Evolutionary conservation across 2,113 vertebrate genomes (phyloP), one percentile per base, ranked within the genome.

Genomic region (Lanius ludovicianus): DNA sequence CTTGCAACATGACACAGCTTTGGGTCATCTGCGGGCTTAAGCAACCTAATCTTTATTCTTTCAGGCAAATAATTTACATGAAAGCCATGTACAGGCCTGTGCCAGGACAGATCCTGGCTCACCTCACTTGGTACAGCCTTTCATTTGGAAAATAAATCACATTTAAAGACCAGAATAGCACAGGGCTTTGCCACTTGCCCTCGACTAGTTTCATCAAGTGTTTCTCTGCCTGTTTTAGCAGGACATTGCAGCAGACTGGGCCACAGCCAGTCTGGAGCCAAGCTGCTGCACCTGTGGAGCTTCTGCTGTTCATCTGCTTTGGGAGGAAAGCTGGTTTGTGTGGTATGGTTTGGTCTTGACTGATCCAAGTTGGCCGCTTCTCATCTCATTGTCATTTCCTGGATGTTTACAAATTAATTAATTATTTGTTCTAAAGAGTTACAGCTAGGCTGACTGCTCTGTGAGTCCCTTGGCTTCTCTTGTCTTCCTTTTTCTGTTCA

Each of bases 1-100:
- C 30, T 63, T 88, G 83, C 79, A 94, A 69, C 42, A 74, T 10
- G 22, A 67, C 67, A 70, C 39, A 70, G 42, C 55, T 70, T 49
- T 20, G 39, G 86, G 79, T 97, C 79, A 81, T 49, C 71, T 84
- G 31, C 33, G 13, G 35, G 31, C 74, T 96, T 90, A 86, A 53
- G 53, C 59, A 90, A 77, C 33, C 68, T 50, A 59, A 81, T 78
- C 64, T 86, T 93, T 69, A 69, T 87, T 81, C 64, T 76, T 52
- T 76, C 79, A 74, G 73, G 39, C 50, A 84, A 75, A 62, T 59
- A 46, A 82, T 80, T 95, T 77, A 39, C 59, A 57, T 22, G 64
- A 88, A 93, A 80, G 9, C 71, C 2, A 0, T 30, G 35, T 41
- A 35, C 0, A 3, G 46, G 13, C 30, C n/a, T 39, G n/a, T 69